These are phyloP conservation scores for Rambutsinella grinnellia DNA, from an alignment of 2,888 invertebrate genomes.

Conservation along the genomic window DNA sequence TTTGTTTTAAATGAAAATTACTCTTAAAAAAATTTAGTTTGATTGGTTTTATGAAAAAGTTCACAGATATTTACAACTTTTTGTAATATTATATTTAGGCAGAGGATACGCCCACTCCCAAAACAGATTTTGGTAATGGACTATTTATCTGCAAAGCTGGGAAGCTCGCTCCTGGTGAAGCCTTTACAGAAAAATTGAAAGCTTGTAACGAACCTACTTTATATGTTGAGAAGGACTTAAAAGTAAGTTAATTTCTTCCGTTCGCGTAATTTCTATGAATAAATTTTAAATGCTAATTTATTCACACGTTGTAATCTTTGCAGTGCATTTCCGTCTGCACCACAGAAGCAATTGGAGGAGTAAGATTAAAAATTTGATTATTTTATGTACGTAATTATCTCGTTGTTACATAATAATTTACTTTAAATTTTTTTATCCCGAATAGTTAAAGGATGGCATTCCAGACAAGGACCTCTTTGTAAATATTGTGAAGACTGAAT, in stretches of 20 bases:
- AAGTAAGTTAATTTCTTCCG: constrained; percentile 33
- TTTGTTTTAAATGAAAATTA: background rate
- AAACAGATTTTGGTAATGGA: constrained; percentile 39
- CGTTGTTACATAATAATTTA: no score
- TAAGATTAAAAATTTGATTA: constrained; percentile 21
- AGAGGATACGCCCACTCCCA: no score
- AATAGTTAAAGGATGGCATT: constrained; percentile 48
- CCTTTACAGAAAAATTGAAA: constrained; percentile 27
- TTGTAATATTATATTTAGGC: background rate
- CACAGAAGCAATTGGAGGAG: constrained; percentile 53
- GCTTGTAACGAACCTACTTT: constrained; percentile 24
- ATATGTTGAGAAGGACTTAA: constrained; percentile 30
- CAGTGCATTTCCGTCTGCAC: constrained; percentile 53
- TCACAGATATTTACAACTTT: background rate
- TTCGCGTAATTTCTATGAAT: no score
- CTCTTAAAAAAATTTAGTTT: background rate
- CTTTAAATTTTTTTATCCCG: background rate
- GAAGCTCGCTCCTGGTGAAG: constrained; percentile 28
- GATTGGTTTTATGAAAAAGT: background rate
- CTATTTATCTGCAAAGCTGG: constrained; percentile 37
- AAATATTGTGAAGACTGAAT: constrained; percentile 46
- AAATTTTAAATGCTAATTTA: no score
- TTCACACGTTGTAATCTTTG: constrained; percentile 2
- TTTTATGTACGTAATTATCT: background rate
- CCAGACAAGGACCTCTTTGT: constrained; percentile 51